Evolutionary conservation across 2,888 invertebrate species (phyloP).

Genomic region (Melipona beecheii): DNA sequence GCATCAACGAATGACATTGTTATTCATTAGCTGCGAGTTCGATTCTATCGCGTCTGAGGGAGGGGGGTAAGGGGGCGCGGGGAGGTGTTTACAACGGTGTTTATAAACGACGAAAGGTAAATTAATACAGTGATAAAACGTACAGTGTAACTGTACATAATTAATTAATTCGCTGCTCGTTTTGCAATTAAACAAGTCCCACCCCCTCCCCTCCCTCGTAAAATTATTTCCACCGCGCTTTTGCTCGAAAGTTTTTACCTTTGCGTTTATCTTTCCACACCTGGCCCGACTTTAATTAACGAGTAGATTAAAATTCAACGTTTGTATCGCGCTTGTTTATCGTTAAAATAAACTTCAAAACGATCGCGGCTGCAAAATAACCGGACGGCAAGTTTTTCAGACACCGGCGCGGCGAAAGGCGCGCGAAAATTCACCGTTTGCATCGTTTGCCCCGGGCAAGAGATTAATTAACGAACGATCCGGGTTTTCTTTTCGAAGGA

Average conservation of each 20-base stretch:
- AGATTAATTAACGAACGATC: neutral
- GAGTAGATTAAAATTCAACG: conserved; percentile 3
- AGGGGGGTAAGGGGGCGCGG: too few species aligned
- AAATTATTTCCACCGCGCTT: neutral
- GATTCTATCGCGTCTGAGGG: neutral
- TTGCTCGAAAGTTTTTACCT: conserved; percentile 4
- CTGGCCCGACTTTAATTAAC: conserved; percentile 8
- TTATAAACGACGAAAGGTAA: neutral
- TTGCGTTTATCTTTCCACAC: conserved; percentile 17
- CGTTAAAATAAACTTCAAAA: neutral
- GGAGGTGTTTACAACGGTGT: too few species aligned
- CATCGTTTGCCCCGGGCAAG: too few species aligned
- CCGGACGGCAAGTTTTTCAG: too few species aligned
- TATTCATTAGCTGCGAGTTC: neutral
- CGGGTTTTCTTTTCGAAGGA: neutral
- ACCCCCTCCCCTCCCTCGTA: neutral
- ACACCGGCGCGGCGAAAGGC: neutral
- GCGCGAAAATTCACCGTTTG: neutral
- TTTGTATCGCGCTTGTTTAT: conserved; percentile 19
- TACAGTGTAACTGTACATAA: neutral
- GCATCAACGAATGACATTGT: neutral
- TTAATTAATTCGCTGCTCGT: conserved; percentile 14
- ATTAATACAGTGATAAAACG: neutral
- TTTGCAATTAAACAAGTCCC: conserved; percentile 10
- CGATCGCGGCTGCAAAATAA: too few species aligned